These are phyloP conservation scores for Oreortyx pictus DNA, from an alignment of 2,797 vertebrate species.

Conservation along the genomic window DNA sequence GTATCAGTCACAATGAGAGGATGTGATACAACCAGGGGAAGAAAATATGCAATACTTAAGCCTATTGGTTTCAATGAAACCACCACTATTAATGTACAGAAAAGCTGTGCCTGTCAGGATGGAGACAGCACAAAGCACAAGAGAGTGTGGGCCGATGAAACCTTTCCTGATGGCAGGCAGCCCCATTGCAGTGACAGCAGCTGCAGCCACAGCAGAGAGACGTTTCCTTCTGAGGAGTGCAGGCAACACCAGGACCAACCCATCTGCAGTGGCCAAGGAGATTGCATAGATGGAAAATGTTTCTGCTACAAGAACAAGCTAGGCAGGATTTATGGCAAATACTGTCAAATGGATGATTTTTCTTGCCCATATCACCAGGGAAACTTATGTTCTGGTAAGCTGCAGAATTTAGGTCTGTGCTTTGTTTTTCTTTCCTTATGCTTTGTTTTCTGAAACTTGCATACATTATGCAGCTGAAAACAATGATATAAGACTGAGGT, in stretches of 20 bases:
- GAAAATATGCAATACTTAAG: conserved; percentile 82
- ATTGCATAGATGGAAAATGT: conserved; percentile 91
- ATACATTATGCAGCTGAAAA: background rate
- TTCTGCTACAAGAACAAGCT: conserved; percentile 88
- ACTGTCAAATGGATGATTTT: conserved; percentile 95
- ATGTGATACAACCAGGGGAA: conserved; percentile 82
- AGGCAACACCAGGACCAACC: conserved; percentile 75
- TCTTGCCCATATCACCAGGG: conserved; percentile 90
- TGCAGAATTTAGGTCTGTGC: background rate
- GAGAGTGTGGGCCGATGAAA: conserved; percentile 76
- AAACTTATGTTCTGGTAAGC: conserved; percentile 89
- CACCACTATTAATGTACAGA: conserved; percentile 81
- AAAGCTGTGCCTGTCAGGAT: conserved; percentile 86
- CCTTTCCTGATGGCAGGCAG: conserved; percentile 55
- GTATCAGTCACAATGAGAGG: conserved; percentile 87
- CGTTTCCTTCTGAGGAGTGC: conserved; percentile 71
- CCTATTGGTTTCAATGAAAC: conserved; percentile 97
- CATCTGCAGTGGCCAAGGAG: conserved; percentile 89
- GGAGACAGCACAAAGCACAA: conserved; percentile 61
- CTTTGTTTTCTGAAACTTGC: background rate
- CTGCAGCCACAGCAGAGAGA: conserved; percentile 66
- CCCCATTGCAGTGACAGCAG: conserved; percentile 68
- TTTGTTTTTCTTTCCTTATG: background rate
- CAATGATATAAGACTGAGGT: background rate
- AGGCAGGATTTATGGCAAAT: conserved; percentile 89